Percentiles rank a stretch among this genome's conserved stretches.
Evolutionary conservation across 2,888 invertebrate species (phyloP).

Genomic region (Andrena marginata): DNA sequence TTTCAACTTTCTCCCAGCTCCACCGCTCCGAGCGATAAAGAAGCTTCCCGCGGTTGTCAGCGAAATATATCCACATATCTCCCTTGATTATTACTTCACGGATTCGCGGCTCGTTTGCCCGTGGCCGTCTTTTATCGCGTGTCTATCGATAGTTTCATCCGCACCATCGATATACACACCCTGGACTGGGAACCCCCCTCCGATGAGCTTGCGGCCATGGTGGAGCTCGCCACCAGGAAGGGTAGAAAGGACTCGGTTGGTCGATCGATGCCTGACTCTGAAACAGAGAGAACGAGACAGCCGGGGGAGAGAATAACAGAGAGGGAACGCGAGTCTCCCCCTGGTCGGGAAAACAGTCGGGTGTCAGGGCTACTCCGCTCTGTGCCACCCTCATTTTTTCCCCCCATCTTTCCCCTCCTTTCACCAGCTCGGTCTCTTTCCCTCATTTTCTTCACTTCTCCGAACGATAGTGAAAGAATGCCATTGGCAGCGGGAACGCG

Average conservation of each 20-base stretch:
- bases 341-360: constrained; percentile 25
- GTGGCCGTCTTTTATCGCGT: constrained; percentile 15
- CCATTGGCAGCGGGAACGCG: constrained; percentile 10
- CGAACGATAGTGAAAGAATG: constrained; percentile 33
- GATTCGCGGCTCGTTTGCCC: neutral
- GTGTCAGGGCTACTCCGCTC: constrained; percentile 40
- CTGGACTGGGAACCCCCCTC: constrained; percentile 21
- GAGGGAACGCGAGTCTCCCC: constrained; percentile 17
- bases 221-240: constrained; percentile 30
- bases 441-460: constrained; percentile 11
- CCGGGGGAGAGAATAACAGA: neutral
- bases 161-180: constrained; percentile 27
- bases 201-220: constrained; percentile 21
- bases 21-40: neutral
- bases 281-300: neutral
- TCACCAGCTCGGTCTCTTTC: neutral
- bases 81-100: neutral
- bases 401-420: neutral
- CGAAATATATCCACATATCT: neutral
- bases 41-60: too few relatives aligned
- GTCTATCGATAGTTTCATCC: constrained; percentile 36
- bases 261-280: constrained; percentile 64
- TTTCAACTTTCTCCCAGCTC: neutral
- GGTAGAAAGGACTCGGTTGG: constrained; percentile 42
- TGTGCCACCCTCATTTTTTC: constrained; percentile 6